These are phyloP conservation scores for Nomada fucata DNA, from an alignment of 2,888 invertebrate species.

Conservation along the genomic window DNA sequence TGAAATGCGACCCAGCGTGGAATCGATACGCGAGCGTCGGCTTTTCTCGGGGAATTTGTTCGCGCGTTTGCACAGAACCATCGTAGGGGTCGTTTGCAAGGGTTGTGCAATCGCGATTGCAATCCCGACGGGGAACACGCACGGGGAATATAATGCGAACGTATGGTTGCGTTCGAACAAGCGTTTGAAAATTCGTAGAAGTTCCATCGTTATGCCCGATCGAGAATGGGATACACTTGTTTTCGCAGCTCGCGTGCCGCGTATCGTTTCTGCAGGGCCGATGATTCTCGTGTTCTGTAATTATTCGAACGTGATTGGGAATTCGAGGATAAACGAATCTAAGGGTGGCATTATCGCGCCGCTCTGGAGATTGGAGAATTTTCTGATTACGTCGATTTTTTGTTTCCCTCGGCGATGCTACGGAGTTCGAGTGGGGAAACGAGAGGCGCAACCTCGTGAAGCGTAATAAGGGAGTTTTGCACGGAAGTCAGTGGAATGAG, in stretches of 20 bases:
- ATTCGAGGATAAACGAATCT: too few species aligned
- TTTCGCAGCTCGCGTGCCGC: slow-evolving; percentile 1
- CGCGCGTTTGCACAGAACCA: slow-evolving; percentile 19
- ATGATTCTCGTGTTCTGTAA: background rate
- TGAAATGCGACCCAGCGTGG: slow-evolving; percentile 16
- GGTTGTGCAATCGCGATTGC: background rate
- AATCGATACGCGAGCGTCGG: background rate
- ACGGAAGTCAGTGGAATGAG: too few species aligned
- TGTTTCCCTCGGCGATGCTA: too few species aligned
- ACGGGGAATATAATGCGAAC: background rate
- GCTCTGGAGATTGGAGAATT: too few species aligned
- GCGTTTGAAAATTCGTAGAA: slow-evolving; percentile 16
- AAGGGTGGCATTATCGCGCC: too few species aligned
- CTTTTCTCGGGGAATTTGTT: slow-evolving; percentile 10
- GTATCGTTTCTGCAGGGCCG: background rate
- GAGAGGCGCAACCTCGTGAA: too few species aligned
- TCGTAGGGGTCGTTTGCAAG: slow-evolving; percentile 5
- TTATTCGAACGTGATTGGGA: too few species aligned
- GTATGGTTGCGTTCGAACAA: background rate
- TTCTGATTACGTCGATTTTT: too few species aligned
- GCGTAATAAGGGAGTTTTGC: too few species aligned
- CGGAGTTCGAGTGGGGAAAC: too few species aligned
- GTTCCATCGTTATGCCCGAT: slow-evolving; percentile 19
- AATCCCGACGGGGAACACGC: background rate
- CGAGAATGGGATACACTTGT: slow-evolving; percentile 1